phyloP scores from a whole-genome alignment of 2,888 invertebrate species.

The Agapetus fuscipes region DNA sequence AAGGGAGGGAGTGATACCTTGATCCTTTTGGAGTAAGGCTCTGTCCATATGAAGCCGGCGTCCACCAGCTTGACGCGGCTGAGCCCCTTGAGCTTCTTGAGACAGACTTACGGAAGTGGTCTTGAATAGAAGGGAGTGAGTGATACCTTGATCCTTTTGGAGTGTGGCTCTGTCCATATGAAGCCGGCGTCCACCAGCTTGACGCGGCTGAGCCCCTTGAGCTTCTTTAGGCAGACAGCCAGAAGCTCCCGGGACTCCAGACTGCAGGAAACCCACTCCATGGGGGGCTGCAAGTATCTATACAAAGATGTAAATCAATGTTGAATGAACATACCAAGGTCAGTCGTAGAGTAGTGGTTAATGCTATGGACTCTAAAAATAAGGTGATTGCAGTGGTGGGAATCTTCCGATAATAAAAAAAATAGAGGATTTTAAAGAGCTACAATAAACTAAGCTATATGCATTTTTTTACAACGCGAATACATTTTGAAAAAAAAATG shows the following conservation, averaged over 20 bases:
- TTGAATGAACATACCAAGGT: too few species aligned
- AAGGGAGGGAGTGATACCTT: constrained; percentile 71
- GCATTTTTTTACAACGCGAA: too few species aligned
- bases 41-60: constrained; percentile 98
- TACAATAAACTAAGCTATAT: too few species aligned
- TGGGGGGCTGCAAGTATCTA: constrained; percentile 84
- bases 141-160: constrained; percentile 84
- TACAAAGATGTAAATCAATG: constrained; percentile 1
- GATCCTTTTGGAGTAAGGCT: constrained; percentile 95
- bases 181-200: constrained; percentile 93
- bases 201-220: constrained; percentile 82
- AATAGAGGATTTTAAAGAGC: too few species aligned
- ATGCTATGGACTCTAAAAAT: too few species aligned
- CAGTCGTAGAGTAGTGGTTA: too few species aligned
- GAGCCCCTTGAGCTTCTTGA: constrained; percentile 86
- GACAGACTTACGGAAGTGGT: constrained; percentile 81
- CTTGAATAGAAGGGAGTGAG: too few species aligned
- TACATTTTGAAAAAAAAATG: too few species aligned
- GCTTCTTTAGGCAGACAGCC: constrained; percentile 80
- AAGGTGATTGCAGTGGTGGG: too few species aligned
- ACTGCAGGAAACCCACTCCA: constrained; percentile 74
- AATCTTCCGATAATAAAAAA: too few species aligned
- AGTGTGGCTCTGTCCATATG: constrained; percentile 99
- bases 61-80: constrained; percentile 85
- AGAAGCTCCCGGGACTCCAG: constrained; percentile 89